Conservation (phyloP, 2,797 vertebrate species). For the Enteromius trimaculatus region DNA sequence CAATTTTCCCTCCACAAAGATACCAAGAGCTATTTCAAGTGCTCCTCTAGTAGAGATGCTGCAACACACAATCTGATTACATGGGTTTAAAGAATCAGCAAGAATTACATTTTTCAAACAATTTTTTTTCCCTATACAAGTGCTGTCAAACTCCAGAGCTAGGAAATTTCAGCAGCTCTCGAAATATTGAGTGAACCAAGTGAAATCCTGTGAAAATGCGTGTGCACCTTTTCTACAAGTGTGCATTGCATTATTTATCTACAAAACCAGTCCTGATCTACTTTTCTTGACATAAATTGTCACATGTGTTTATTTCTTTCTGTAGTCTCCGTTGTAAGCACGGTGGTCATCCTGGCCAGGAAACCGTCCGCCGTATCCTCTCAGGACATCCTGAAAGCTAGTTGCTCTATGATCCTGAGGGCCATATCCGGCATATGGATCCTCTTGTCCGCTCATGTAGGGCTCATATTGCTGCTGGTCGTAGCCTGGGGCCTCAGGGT, state of each 20-base stretch:
- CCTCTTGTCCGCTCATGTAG: slow-evolving; percentile 82
- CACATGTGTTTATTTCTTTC: slow-evolving; percentile 68
- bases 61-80: slow-evolving; percentile 19
- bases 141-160: slow-evolving; percentile 41
- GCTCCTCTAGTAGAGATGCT: slow-evolving; percentile 2
- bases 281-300: slow-evolving; percentile 2
- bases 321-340: slow-evolving; percentile 77
- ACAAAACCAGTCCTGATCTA: slow-evolving; percentile 28
- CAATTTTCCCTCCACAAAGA: slow-evolving; percentile 9
- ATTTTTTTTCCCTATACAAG: slow-evolving; percentile 36
- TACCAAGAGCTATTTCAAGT: slow-evolving; percentile 9
- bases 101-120: not conserved
- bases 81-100: slow-evolving; percentile 27
- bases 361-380: slow-evolving; percentile 73
- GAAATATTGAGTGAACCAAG: slow-evolving; percentile 23
- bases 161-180: slow-evolving; percentile 25
- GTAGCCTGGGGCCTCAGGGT: slow-evolving; percentile 53
- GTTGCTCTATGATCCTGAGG: slow-evolving; percentile 67
- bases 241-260: slow-evolving; percentile 31
- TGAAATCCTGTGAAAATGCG: slow-evolving; percentile 6
- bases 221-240: slow-evolving; percentile 44
- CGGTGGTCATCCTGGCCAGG: slow-evolving; percentile 75
- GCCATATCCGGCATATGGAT: slow-evolving; percentile 73
- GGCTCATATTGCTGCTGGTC: slow-evolving; percentile 64
- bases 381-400: slow-evolving; percentile 78